A percentile compares a stretch with the other conserved stretches of the same genome.
Conservation (phyloP, 30 jellyfish, hydroid and myxozoan species). For the Nemopilema nomurai region DNA sequence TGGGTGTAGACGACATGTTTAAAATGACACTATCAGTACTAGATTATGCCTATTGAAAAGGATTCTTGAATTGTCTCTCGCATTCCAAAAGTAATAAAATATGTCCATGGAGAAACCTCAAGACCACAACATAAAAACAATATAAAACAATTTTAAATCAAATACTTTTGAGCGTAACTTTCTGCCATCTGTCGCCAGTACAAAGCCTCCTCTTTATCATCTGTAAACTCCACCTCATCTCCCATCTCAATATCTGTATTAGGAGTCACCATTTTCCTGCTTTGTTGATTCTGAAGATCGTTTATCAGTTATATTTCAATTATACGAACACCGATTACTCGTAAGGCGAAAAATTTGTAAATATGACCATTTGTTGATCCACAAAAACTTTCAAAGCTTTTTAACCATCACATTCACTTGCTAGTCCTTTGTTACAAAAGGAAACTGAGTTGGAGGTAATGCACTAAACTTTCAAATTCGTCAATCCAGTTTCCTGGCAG, state of each 20-base stretch:
- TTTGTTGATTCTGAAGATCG: too few species aligned
- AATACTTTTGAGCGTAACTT: slow-evolving; percentile 89
- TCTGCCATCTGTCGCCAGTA: slow-evolving; percentile 98
- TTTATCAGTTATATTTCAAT: too few species aligned
- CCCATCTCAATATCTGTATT: slow-evolving; percentile 73
- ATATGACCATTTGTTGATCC: not conserved
- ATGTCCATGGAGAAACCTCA: not conserved
- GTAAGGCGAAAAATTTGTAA: not conserved
- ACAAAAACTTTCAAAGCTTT: not conserved
- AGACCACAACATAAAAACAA: too few species aligned
- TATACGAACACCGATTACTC: not conserved
- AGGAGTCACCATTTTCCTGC: slow-evolving; percentile 62
- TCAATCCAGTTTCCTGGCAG: not conserved
- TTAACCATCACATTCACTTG: not conserved
- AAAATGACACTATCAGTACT: too few species aligned
- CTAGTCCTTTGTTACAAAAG: not conserved
- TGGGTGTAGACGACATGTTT: too few species aligned
- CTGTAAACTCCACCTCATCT: slow-evolving; percentile 81
- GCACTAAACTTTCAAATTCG: not conserved
- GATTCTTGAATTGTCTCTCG: not conserved
- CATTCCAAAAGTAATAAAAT: not conserved
- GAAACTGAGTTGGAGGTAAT: not conserved
- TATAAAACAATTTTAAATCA: not conserved
- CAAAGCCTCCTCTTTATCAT: slow-evolving; percentile 93
- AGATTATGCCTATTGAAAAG: too few species aligned